Evolutionary conservation across 2,888 invertebrate genomes (phyloP).

Genomic region (Drosophila gaucha): DNA sequence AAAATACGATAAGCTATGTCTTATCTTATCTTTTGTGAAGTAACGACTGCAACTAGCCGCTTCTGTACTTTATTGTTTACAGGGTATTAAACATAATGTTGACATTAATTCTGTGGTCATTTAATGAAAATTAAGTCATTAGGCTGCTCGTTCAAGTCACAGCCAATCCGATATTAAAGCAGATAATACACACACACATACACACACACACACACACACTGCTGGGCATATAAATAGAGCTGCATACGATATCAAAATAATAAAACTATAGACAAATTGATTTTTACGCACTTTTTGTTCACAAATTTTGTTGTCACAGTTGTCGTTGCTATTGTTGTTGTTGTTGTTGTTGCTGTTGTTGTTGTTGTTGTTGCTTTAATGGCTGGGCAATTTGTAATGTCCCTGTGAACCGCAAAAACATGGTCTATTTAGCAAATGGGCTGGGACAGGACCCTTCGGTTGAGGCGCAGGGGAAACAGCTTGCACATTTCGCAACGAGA

Average conservation of each 20-base stretch:
- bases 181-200: constrained; percentile 14
- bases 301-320: constrained; percentile 31
- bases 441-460: constrained; percentile 7
- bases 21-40: background rate
- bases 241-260: constrained; percentile 4
- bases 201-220: constrained; percentile 12
- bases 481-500: constrained; percentile 10
- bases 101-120: constrained; percentile 63
- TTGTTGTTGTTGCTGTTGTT: constrained; percentile 7
- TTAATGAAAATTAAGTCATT: constrained; percentile 68
- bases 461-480: background rate
- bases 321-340: constrained; percentile 23
- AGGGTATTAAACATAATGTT: constrained; percentile 48
- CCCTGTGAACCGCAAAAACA: constrained; percentile 40
- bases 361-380: constrained; percentile 42
- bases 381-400: constrained; percentile 50
- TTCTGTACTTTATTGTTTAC: background rate
- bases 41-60: background rate
- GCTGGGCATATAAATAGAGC: constrained; percentile 27
- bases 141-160: constrained; percentile 34
- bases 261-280: constrained; percentile 63
- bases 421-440: constrained; percentile 46
- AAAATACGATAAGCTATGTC: no score
- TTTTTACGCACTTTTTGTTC: constrained; percentile 59
- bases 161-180: constrained; percentile 27